phyloP scores from a whole-genome alignment of 1,140 invertebrate genomes.

The Eurosta solidaginis region DNA sequence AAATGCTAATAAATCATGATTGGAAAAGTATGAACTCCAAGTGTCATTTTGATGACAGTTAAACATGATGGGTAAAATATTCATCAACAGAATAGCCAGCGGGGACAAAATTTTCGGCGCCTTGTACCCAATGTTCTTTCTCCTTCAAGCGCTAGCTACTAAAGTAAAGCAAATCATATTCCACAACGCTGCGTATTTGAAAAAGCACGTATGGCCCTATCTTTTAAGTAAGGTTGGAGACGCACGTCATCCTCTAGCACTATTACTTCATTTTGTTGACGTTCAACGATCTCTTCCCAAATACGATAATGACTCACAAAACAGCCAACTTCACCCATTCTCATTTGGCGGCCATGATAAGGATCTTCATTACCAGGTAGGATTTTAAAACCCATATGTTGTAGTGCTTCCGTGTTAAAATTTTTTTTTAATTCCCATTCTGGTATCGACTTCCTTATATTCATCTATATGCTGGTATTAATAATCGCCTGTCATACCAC shows the following conservation, averaged over 20 bases:
- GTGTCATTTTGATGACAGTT: slow-evolving; percentile 81
- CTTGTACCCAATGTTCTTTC: slow-evolving; percentile 70
- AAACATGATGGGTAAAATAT: slow-evolving; percentile 94
- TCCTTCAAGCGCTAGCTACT: slow-evolving; percentile 84
- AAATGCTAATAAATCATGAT: slow-evolving; percentile 78
- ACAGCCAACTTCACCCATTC: slow-evolving; percentile 93
- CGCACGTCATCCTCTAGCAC: slow-evolving; percentile 95
- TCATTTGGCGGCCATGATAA: slow-evolving; percentile 89
- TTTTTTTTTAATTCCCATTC: slow-evolving; percentile 67
- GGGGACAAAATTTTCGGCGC: slow-evolving; percentile 73
- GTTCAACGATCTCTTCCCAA: slow-evolving; percentile 81
- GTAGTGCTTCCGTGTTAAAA: slow-evolving; percentile 70
- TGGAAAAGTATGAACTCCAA: slow-evolving; percentile 75
- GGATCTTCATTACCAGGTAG: slow-evolving; percentile 88
- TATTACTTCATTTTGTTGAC: slow-evolving; percentile 70
- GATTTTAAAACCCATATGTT: slow-evolving; percentile 71
- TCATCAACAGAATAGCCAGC: slow-evolving; percentile 97
- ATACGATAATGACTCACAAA: slow-evolving; percentile 92
- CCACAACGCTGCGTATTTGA: slow-evolving; percentile 69
- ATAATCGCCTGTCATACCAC: slow-evolving; percentile 84
- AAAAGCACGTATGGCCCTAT: slow-evolving; percentile 69
- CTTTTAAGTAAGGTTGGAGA: slow-evolving; percentile 86
- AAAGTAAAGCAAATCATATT: slow-evolving; percentile 93
- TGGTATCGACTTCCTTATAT: slow-evolving; percentile 85
- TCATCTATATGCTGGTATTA: slow-evolving; percentile 88